phyloP scores from a whole-genome alignment of 1,140 invertebrate species.

The Microplitis mediator region DNA sequence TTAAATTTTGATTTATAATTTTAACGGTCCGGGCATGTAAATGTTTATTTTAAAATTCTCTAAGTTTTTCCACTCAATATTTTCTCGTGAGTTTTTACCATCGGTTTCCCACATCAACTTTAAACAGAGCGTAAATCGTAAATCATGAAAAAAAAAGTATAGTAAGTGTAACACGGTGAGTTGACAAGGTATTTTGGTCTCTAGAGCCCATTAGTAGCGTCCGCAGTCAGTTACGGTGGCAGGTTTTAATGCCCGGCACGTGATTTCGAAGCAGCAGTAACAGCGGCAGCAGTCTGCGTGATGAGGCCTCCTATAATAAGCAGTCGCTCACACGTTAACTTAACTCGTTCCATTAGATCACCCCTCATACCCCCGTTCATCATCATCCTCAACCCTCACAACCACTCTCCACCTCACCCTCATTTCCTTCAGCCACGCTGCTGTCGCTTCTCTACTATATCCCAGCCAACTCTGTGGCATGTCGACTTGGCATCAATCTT shows the following conservation, averaged over 20 bases:
- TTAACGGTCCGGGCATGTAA: no score
- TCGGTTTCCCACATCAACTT: no score
- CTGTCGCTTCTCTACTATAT: constrained; percentile 21
- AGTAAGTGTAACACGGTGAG: constrained; percentile 11
- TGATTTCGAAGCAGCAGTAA: constrained; percentile 40
- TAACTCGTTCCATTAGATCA: constrained; percentile 24
- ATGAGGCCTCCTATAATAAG: constrained; percentile 54
- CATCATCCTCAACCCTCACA: constrained; percentile 26
- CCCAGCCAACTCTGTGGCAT: constrained; percentile 53
- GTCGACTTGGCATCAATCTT: constrained; percentile 61
- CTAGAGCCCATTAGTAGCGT: constrained; percentile 20
- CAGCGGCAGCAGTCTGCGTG: constrained; percentile 38
- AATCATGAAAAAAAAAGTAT: not conserved
- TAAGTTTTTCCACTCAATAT: no score
- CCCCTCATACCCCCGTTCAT: constrained; percentile 11
- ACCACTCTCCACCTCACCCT: constrained; percentile 23
- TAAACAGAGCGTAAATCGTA: not conserved
- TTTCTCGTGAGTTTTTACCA: no score
- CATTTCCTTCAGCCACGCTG: not conserved
- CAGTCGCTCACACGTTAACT: constrained; percentile 51
- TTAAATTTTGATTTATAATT: no score
- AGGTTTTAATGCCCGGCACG: constrained; percentile 39
- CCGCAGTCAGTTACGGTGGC: constrained; percentile 26
- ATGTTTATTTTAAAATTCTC: no score
- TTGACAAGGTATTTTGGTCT: constrained; percentile 7